Percentiles rank a stretch among this genome's conserved stretches.
These are phyloP conservation scores for Pangasianodon gigas DNA, from an alignment of 2,113 vertebrate species.

Conservation along the genomic window DNA sequence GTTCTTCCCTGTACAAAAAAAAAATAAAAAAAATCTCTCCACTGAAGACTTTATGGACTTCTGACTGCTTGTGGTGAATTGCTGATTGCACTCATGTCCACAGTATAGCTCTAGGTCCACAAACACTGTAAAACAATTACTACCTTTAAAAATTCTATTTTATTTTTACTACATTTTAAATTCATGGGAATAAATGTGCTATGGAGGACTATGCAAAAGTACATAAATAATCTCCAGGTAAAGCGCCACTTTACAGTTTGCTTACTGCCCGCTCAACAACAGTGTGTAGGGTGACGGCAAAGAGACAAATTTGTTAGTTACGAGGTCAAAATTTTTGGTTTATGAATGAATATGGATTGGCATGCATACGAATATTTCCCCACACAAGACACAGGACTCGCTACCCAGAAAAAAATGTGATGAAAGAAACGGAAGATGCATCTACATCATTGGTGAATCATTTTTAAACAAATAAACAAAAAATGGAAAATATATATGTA, in stretches of 20 bases:
- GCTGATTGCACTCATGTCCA: slow-evolving; percentile 52
- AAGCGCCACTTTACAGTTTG: slow-evolving; percentile 61
- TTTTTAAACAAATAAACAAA: slow-evolving; percentile 63
- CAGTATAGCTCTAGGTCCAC: slow-evolving; percentile 37
- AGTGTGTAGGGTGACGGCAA: background rate
- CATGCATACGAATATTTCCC: slow-evolving; percentile 61
- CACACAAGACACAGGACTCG: slow-evolving; percentile 21
- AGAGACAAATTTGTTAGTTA: background rate
- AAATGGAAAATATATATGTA: slow-evolving; percentile 40
- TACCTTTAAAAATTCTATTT: background rate
- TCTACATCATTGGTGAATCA: slow-evolving; percentile 66
- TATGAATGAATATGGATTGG: slow-evolving; percentile 53
- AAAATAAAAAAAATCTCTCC: slow-evolving; percentile 16
- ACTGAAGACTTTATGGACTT: slow-evolving; percentile 24
- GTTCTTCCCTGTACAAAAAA: slow-evolving; percentile 29
- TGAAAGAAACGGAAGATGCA: slow-evolving; percentile 56
- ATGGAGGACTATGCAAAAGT: slow-evolving; percentile 37
- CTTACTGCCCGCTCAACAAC: slow-evolving; percentile 1
- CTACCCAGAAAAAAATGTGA: slow-evolving; percentile 39
- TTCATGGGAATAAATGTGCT: slow-evolving; percentile 33
- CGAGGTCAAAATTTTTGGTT: slow-evolving; percentile 37
- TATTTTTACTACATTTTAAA: slow-evolving; percentile 10
- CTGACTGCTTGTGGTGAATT: slow-evolving; percentile 45
- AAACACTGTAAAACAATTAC: slow-evolving; percentile 32
- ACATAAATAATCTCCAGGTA: slow-evolving; percentile 77